Base-by-base conservation (phyloP, 2,888 invertebrate species). In the Dicycla oo region DNA sequence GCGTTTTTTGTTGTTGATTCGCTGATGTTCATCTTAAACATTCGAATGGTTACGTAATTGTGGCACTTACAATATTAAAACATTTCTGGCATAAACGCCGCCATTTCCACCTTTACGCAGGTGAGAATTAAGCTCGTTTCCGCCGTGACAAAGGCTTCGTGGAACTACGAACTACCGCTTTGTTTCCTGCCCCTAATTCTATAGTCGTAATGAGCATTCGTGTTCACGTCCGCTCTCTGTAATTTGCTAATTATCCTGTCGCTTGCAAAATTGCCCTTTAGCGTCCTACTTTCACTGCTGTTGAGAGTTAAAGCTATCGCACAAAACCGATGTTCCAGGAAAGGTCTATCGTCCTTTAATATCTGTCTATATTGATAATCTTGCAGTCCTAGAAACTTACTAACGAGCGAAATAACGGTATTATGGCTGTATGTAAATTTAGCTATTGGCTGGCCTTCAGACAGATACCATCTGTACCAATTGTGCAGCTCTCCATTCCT, bases 331-430 rank as follows among this genome's bases (percentile, higher is more conserved):
- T 75, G 76, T 83, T 76, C 82, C 74, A 62, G 67, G 83, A 78
- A 81, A 53, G 82, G 82, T 71, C 81, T 85, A 84, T 84, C 85
- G 70, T 72, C 67, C 70, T 73, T 74, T 69, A 83, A 81, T 78
- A 84, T 84, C 84, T 83, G 85, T 81, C 85, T 82, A 81, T 77
- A 83, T 76, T 81, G 86, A 89, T 86, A 86, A 89, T 86, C 88
- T 80, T 80, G 84, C 82, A 86, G 81, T 81, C 79, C 84, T 82
- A 87, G 87, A 87, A 87, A 88, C 86, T 79, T 76, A 86, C 88
- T 92, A 92, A 93, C 91, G 89, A 92, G 90, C 89, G 81, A 80
- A 89, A 88, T 91, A 92, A 90, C 91, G 88, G 91, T 88, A 84
- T 87, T 86, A 90, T 88, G 86, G 81, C 66, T 58, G 80, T 84